A percentile compares a stretch with the other conserved stretches of the same genome.
phyloP scores from a whole-genome alignment of 2,888 invertebrate genomes.

The Tipula vernalis region DNA sequence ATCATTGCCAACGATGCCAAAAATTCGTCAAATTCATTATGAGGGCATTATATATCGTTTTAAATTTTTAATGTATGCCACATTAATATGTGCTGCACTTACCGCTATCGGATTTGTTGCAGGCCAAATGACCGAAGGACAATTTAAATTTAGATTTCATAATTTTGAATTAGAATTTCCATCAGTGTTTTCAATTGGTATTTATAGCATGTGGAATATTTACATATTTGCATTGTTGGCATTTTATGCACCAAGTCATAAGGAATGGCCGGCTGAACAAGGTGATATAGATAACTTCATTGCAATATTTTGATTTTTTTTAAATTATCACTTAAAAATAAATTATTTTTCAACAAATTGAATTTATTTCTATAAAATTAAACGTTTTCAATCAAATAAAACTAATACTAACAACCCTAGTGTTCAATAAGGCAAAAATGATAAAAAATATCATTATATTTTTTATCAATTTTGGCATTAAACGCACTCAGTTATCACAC shows the following conservation, averaged over 20 bases:
- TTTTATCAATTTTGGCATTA: too few species aligned
- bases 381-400: too few species aligned
- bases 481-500: too few species aligned
- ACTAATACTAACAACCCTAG: too few species aligned
- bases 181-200: conserved; percentile 95
- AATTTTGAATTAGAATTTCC: conserved; percentile 75
- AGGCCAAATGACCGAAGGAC: conserved; percentile 82
- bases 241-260: conserved; percentile 94
- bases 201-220: conserved; percentile 99
- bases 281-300: too few species aligned
- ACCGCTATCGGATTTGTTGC: conserved; percentile 92
- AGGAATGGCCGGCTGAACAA: conserved; percentile 72
- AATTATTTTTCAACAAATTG: too few species aligned
- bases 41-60: conserved; percentile 96
- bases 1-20: conserved; percentile 83
- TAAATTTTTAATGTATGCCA: conserved; percentile 93
- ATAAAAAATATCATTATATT: too few species aligned
- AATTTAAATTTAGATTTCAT: conserved; percentile 87
- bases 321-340: too few species aligned
- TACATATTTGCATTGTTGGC: conserved; percentile 91
- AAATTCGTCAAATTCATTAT: conserved; percentile 81
- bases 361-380: too few species aligned
- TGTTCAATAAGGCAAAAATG: too few species aligned
- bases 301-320: too few species aligned
- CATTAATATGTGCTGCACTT: conserved; percentile 83